These are phyloP conservation scores for Geothlypis trichas DNA, from an alignment of 2,113 vertebrate genomes.

Conservation along the genomic window DNA sequence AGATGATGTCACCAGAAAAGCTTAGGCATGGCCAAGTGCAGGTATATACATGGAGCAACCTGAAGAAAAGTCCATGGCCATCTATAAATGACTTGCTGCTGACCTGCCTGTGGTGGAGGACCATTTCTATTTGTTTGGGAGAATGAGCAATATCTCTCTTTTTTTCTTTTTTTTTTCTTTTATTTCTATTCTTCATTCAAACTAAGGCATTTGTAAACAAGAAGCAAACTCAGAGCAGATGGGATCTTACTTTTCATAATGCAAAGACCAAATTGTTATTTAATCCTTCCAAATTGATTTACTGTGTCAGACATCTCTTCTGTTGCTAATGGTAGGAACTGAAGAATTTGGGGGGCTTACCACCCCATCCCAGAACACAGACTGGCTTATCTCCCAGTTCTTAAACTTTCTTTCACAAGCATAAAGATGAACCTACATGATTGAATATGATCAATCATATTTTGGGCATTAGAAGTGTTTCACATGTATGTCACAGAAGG, in stretches of 20 bases:
- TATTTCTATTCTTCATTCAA: not conserved
- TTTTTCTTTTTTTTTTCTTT: not conserved
- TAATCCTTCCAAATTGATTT: conserved; percentile 1
- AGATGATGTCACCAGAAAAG: not conserved
- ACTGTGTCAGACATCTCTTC: not conserved
- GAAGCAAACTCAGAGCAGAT: conserved; percentile 24
- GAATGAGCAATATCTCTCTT: not conserved
- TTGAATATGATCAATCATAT: not conserved
- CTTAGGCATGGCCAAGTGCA: not conserved
- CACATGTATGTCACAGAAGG: not conserved
- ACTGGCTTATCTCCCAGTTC: not conserved
- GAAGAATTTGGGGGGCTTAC: not conserved
- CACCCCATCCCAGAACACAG: not conserved
- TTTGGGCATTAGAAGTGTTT: not conserved
- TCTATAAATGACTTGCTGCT: not conserved
- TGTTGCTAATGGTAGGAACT: not conserved
- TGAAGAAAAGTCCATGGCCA: not conserved
- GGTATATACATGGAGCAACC: not conserved
- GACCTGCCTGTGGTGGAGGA: not conserved
- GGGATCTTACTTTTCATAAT: conserved; percentile 2
- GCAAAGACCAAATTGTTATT: conserved; percentile 4
- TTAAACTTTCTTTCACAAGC: not conserved
- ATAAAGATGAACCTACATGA: not conserved
- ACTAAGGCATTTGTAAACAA: conserved; percentile 28
- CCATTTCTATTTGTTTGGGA: not conserved